Evolutionary conservation across 2,888 invertebrate genomes (phyloP).

Genomic region (Himalopsyche tibetana): DNA sequence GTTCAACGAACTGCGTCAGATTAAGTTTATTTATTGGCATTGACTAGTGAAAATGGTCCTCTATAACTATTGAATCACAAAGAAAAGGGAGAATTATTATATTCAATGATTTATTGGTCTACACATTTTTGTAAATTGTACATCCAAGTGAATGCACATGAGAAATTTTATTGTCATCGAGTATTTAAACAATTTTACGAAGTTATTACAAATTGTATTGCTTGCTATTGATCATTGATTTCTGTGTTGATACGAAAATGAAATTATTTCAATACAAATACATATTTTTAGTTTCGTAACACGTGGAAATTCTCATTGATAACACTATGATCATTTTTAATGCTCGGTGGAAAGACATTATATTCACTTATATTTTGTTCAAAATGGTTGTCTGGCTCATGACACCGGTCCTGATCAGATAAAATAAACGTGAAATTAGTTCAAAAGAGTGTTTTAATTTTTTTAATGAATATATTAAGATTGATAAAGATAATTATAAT

Average conservation of each 20-base stretch:
- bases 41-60: conserved; percentile 20
- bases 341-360: too few species aligned
- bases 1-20: conserved; percentile 54
- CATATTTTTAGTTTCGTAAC: too few species aligned
- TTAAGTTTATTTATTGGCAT: conserved; percentile 59
- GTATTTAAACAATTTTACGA: background rate
- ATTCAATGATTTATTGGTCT: background rate
- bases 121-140: background rate
- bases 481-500: too few species aligned
- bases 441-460: too few species aligned
- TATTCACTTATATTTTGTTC: too few species aligned
- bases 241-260: background rate
- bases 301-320: too few species aligned
- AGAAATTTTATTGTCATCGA: background rate
- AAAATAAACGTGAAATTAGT: too few species aligned
- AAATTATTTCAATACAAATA: too few species aligned
- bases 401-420: too few species aligned
- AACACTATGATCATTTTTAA: too few species aligned
- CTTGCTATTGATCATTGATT: background rate
- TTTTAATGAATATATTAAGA: too few species aligned
- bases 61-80: background rate
- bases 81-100: background rate
- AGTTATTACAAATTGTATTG: background rate
- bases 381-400: too few species aligned
- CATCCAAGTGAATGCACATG: background rate